Evolutionary conservation across 2,113 vertebrate genomes (phyloP).

Genomic region (Rhadina sibilatrix): DNA sequence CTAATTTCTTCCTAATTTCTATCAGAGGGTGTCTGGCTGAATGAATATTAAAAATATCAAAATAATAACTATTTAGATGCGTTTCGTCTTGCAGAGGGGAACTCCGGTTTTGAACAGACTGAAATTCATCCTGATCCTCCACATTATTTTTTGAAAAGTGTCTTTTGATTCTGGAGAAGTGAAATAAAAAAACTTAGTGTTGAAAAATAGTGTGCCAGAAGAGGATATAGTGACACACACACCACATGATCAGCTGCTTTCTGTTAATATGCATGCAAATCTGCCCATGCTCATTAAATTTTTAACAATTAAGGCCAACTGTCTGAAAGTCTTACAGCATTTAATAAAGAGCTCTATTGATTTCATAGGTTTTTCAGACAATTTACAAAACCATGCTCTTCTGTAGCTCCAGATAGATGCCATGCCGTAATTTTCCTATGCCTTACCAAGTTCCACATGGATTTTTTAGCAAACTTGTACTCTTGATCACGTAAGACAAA

Average conservation of each 20-base stretch:
- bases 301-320: neutral
- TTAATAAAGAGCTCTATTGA: neutral
- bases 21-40: neutral
- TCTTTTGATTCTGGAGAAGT: neutral
- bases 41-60: neutral
- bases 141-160: neutral
- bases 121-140: neutral
- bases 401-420: neutral
- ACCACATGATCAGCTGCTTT: neutral
- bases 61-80: neutral
- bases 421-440: neutral
- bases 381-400: neutral
- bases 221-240: neutral
- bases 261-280: neutral
- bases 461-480: neutral
- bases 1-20: neutral
- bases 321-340: neutral
- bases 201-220: neutral
- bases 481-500: neutral
- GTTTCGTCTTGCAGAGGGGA: neutral
- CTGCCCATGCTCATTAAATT: neutral
- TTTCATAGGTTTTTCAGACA: neutral
- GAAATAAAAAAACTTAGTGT: neutral
- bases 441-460: neutral
- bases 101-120: neutral